Base-by-base conservation (phyloP, 1,140 invertebrate species). In the Orussus abietinus region DNA sequence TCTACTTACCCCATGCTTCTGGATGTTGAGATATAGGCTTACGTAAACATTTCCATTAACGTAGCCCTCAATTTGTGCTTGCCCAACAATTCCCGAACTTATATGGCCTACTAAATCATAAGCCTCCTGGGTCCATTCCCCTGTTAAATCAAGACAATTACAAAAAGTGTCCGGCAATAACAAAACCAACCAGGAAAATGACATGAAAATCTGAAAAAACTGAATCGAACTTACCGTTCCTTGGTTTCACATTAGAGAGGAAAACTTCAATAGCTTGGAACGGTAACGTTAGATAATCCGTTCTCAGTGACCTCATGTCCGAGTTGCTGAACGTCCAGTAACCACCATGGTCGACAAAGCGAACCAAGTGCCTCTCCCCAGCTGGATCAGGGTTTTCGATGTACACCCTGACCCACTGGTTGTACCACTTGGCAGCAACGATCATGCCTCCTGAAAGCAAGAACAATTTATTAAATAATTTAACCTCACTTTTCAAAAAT, bases 201-300 rank as follows among this genome's bases (percentile, higher is more conserved):
- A 12, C 34, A 21, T 33, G 17, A 25, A 26, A 43, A 4, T 41
- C 38, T 42, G 18, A 2, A 29, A 51, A 47, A 41, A 48, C 45
- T 49, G 5, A 38, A 38, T 26, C 3, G 9, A 14, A 69, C 74
- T 76, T 70, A 85, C 88, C 83, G 73, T 83, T 80, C 32, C 82
- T 75, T 30, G 93, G 90, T 68, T 82, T 80, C 41, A 98, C 79
- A 74, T 94, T 87, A 6, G 91, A 90, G 57, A 98, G 74, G 62
- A 85, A 84, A 60, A 93, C 92, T 77, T 98, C 95, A 22, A 89
- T 86, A 30, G 94, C 91, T 81, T 98, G 95, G 77, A 98, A 97
- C 12, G 95, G 95, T 56, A 98, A 74, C 17, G 81, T 78, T 76
- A 96, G 85, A 64, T 94, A 96, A 71, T 98, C 92, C 43, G 82